phyloP scores from a whole-genome alignment of 2,797 vertebrate genomes.

The Pseudomugil gertrudae region DNA sequence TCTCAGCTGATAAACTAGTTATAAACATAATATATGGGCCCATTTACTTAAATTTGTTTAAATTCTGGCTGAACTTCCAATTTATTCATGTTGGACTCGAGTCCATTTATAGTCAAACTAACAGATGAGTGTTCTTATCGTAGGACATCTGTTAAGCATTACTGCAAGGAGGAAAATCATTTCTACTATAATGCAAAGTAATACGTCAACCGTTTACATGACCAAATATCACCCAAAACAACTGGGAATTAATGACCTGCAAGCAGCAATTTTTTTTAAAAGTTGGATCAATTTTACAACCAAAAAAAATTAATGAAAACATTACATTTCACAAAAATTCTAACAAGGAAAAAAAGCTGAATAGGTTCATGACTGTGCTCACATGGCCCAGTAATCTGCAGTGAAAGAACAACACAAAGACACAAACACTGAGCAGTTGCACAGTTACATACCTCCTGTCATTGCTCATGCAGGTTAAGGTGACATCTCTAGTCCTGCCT shows the following conservation, averaged over 20 bases:
- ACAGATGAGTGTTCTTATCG: background rate
- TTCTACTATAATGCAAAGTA: background rate
- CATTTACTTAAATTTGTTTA: background rate
- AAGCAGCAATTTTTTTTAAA: background rate
- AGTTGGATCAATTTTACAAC: background rate
- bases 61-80: background rate
- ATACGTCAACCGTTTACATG: background rate
- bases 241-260: background rate
- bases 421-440: slow-evolving; percentile 9
- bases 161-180: background rate
- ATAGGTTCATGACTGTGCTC: slow-evolving; percentile 16
- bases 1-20: background rate
- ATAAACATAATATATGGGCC: background rate
- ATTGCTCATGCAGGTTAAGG: slow-evolving; percentile 35
- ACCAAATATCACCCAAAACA: background rate
- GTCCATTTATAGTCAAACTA: background rate
- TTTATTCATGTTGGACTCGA: slow-evolving; percentile 1
- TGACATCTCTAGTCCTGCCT: slow-evolving; percentile 34
- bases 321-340: background rate
- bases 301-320: slow-evolving; percentile 1
- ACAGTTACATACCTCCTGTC: slow-evolving; percentile 60
- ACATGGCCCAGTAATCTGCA: slow-evolving; percentile 1
- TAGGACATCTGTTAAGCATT: background rate
- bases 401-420: slow-evolving; percentile 8
- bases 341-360: slow-evolving; percentile 3